These are phyloP conservation scores for Lucilia sericata DNA, from an alignment of 1,140 invertebrate genomes.

Conservation along the genomic window DNA sequence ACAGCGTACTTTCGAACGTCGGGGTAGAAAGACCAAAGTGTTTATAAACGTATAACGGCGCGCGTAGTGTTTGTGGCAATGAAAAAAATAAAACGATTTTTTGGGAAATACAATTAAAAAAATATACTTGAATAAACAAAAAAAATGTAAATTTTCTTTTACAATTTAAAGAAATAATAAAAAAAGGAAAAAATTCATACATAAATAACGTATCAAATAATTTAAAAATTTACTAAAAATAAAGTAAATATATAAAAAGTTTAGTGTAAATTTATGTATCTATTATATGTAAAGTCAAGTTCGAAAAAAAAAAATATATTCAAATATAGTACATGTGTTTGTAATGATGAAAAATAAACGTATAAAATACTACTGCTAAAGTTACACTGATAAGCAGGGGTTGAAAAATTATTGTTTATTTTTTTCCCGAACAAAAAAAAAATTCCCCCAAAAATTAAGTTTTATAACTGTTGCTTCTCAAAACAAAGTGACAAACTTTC, in stretches of 20 bases:
- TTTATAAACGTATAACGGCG: background rate
- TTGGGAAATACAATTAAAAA: background rate
- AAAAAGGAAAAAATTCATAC: background rate
- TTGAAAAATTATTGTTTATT: no score
- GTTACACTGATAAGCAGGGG: no score
- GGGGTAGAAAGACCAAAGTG: conserved; percentile 32
- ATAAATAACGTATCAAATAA: background rate
- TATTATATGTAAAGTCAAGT: background rate
- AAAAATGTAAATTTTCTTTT: background rate
- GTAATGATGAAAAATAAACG: background rate
- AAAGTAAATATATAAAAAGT: background rate
- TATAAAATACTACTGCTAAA: background rate
- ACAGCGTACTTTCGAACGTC: conserved; percentile 39
- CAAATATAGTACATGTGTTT: background rate
- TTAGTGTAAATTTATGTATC: conserved; percentile 2
- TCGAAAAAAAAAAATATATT: background rate
- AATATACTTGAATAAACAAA: background rate
- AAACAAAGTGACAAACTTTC: no score
- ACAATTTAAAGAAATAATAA: background rate
- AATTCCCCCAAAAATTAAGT: no score
- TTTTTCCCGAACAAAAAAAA: no score
- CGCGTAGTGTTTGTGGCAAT: conserved; percentile 13
- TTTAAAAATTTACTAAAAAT: background rate
- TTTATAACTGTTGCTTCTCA: no score
- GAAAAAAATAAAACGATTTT: background rate